These are phyloP conservation scores for Oryzias dopingdopingensis DNA, from an alignment of 2,797 vertebrate species.

Conservation along the genomic window DNA sequence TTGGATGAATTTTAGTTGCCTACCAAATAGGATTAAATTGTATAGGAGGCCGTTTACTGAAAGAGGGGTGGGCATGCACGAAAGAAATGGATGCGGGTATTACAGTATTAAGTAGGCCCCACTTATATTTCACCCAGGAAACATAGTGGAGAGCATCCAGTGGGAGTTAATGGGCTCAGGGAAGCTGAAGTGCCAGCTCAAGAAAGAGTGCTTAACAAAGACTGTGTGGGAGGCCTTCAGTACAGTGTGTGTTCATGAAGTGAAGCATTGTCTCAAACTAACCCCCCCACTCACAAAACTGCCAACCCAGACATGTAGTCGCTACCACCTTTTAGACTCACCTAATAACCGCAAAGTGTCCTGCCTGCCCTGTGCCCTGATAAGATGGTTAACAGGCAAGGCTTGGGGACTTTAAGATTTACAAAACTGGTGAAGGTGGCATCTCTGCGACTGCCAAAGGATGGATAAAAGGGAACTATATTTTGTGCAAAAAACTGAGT, in stretches of 20 bases:
- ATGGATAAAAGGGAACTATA: too few relatives aligned
- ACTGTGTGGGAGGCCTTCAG: conserved; percentile 70
- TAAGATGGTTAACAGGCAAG: conserved; percentile 34
- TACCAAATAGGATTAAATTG: conserved; percentile 77
- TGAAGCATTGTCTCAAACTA: conserved; percentile 68
- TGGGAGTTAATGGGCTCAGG: conserved; percentile 69
- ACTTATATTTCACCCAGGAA: conserved; percentile 65
- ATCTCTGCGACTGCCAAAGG: too few relatives aligned
- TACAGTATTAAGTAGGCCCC: conserved; percentile 67
- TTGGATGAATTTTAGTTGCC: conserved; percentile 76
- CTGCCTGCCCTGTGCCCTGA: conserved; percentile 23
- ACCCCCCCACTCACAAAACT: conserved; percentile 27
- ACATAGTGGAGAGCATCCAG: conserved; percentile 61
- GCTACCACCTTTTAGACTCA: conserved; percentile 46
- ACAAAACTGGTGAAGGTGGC: too few relatives aligned
- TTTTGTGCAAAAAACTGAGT: too few relatives aligned
- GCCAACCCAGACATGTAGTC: conserved; percentile 63
- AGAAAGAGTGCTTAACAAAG: conserved; percentile 66
- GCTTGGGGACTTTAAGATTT: too few relatives aligned
- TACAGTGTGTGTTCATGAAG: conserved; percentile 58
- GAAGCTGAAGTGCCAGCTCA: conserved; percentile 68
- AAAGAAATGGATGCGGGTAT: conserved; percentile 68
- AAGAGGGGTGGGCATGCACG: conserved; percentile 48
- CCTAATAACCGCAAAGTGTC: conserved; percentile 57
- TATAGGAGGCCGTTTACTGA: conserved; percentile 63